Evolutionary conservation across 2,797 vertebrate genomes (phyloP).

Genomic region (Pseudochromis fuscus): DNA sequence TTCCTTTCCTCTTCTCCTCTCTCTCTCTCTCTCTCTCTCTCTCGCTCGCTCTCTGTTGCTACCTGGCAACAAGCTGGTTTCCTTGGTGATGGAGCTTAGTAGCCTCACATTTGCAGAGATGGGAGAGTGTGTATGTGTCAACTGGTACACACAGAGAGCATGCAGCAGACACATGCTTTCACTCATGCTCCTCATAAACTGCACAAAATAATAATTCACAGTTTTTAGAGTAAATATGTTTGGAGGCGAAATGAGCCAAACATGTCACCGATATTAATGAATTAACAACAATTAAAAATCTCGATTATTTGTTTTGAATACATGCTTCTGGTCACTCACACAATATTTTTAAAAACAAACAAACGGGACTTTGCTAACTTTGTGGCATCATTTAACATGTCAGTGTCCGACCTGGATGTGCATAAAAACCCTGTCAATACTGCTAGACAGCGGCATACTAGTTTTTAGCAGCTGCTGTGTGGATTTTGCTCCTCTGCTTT

Average conservation of each 20-base stretch:
- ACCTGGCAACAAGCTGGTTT: slow-evolving; percentile 84
- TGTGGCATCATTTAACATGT: no score
- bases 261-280: not conserved
- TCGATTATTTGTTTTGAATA: no score
- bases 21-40: slow-evolving; percentile 11
- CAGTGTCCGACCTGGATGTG: no score
- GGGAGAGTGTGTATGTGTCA: slow-evolving; percentile 65
- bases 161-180: slow-evolving; percentile 60
- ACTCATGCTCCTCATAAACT: slow-evolving; percentile 4
- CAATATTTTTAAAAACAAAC: no score
- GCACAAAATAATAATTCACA: slow-evolving; percentile 1
- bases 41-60: slow-evolving; percentile 68
- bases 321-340: no score
- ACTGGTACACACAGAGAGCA: slow-evolving; percentile 61
- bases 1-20: slow-evolving; percentile 42
- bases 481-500: slow-evolving; percentile 8
- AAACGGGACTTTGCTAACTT: no score
- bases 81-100: slow-evolving; percentile 81
- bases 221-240: slow-evolving; percentile 9
- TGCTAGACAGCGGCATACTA: not conserved
- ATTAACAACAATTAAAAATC: not conserved
- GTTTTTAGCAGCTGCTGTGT: not conserved
- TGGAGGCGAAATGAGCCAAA: not conserved
- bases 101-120: slow-evolving; percentile 74
- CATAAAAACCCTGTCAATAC: no score